Base-by-base conservation (phyloP, 2,888 invertebrate species). In the Diaphora mendica region DNA sequence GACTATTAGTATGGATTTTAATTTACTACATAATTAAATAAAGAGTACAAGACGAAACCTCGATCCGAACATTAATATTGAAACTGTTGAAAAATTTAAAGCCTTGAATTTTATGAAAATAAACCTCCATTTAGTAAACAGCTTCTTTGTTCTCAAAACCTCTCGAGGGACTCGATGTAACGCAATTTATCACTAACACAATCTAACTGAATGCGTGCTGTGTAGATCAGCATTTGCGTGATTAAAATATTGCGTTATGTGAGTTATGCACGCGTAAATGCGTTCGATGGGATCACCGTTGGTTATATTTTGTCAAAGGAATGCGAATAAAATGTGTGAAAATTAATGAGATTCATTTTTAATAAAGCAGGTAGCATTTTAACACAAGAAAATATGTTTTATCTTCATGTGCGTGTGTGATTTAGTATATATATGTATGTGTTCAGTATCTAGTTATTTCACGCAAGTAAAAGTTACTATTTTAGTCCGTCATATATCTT, bases 231-330 rank as follows among this genome's bases (percentile, higher is more conserved):
- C 82, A 79, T 80, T 82, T 70, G 70, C 68, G 48, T 82, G 71
- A 82, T 79, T 82, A 77, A 82, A 79, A 82, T 71, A 73, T 67
- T 62, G 39, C 73, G 66, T 70, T 70, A 76, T 64, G 71, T 39
- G 26, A 55, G 17, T 62, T 30, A 59, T 26, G 55, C 67, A 70
- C 64, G 66, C 71, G 69, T 71, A 42, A 59, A 44, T 33, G 48
- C 48, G 35, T 48, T 70, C 20, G 23, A 48, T 11, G 20, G 11
- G 30, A 62, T 30, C 26, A n/a, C 17, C 7, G 35, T 23, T 23
- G 26, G 23, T 68, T 30, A 23, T 35, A 51, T 44, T 35, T 48
- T 39, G 17, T 15, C 30, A 17, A 15, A 17, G 0, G 15, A 30
- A 17, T 30, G 4, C 0, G 15, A 4, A 62, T 30, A 15, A 48